Conservation (phyloP, 2,113 vertebrate genomes). For the Prochilodus magdalenae region DNA sequence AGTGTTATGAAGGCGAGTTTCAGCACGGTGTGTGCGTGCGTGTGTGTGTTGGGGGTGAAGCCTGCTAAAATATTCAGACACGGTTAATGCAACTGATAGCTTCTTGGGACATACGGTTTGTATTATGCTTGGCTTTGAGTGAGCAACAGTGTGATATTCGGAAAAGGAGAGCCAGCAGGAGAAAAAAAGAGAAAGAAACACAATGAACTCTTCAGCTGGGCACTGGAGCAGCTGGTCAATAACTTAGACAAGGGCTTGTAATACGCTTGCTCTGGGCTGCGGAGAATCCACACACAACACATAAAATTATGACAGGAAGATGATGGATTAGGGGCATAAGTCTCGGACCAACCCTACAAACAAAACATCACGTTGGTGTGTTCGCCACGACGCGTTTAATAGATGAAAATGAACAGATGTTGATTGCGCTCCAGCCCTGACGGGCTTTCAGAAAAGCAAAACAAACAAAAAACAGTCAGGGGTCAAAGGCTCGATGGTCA, state of each 20-base stretch:
- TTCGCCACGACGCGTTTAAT: constrained; percentile 81
- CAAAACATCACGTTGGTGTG: constrained; percentile 84
- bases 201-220: constrained; percentile 86
- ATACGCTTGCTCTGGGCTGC: constrained; percentile 75
- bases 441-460: constrained; percentile 62
- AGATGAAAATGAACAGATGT: constrained; percentile 84
- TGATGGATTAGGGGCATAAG: constrained; percentile 88
- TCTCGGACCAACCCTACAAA: constrained; percentile 86
- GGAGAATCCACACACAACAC: constrained; percentile 79
- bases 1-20: background rate
- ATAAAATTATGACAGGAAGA: constrained; percentile 85
- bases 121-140: constrained; percentile 83
- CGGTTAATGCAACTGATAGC: constrained; percentile 70
- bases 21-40: constrained; percentile 20
- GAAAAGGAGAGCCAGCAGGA: constrained; percentile 57
- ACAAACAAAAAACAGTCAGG: background rate
- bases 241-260: constrained; percentile 85
- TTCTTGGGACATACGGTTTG: constrained; percentile 76
- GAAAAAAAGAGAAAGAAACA: constrained; percentile 54
- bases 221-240: constrained; percentile 87
- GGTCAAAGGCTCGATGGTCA: background rate
- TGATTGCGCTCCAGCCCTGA: constrained; percentile 75
- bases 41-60: constrained; percentile 53
- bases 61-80: constrained; percentile 83
- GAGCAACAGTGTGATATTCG: constrained; percentile 77